Percentiles rank a stretch among this genome's conserved stretches.
These are phyloP conservation scores for Cherax destructor DNA, from an alignment of 1,140 invertebrate genomes.

Conservation along the genomic window DNA sequence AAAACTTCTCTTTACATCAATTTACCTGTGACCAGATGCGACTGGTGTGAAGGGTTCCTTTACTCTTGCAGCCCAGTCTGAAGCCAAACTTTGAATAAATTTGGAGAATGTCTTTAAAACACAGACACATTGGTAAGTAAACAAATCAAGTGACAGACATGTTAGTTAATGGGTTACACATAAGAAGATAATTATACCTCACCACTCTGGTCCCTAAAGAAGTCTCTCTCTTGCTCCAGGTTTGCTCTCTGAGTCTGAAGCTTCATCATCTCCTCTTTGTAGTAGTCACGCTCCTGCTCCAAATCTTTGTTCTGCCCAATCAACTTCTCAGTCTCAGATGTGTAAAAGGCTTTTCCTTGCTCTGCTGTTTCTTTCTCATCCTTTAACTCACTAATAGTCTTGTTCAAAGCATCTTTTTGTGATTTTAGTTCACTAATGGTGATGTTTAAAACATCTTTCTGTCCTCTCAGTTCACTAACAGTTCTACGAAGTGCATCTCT, in stretches of 20 bases:
- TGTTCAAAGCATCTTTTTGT: conserved; percentile 54
- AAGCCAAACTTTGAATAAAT: no score
- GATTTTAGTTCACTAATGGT: conserved; percentile 20
- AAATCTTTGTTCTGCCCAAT: conserved; percentile 47
- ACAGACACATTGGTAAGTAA: neutral
- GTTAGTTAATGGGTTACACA: neutral
- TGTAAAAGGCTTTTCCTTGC: conserved; percentile 57
- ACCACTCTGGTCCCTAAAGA: conserved; percentile 53
- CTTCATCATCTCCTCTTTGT: conserved; percentile 55
- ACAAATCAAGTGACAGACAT: neutral
- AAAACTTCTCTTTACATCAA: no score
- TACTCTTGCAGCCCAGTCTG: no score
- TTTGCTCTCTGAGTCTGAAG: conserved; percentile 36
- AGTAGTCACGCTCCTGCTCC: conserved; percentile 66
- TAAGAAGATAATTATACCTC: conserved; percentile 12
- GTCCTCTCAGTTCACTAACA: conserved; percentile 29
- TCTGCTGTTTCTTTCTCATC: conserved; percentile 47
- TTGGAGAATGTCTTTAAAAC: no score
- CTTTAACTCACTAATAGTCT: conserved; percentile 19
- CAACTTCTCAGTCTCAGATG: conserved; percentile 48
- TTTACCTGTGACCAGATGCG: no score
- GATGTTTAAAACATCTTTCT: conserved; percentile 45
- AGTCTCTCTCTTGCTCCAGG: conserved; percentile 64
- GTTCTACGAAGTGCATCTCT: conserved; percentile 31
- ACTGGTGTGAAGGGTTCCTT: no score